These are phyloP conservation scores for Epizoanthus ramosus DNA, from an alignment of 92 coral and sea anemone species.

Conservation along the genomic window DNA sequence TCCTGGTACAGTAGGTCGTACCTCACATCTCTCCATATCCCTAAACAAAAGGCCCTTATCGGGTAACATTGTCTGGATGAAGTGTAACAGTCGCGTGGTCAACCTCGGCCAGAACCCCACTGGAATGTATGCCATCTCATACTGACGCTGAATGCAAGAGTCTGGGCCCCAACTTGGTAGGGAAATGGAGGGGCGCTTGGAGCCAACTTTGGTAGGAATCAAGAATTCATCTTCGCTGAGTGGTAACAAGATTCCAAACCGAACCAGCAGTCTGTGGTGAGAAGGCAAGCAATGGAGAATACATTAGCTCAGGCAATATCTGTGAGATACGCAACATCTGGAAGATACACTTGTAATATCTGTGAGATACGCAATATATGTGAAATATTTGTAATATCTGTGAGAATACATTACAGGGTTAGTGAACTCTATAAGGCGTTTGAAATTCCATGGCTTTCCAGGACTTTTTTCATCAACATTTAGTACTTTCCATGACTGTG, in stretches of 20 bases:
- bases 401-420: too few species aligned
- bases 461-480: too few species aligned
- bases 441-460: too few species aligned
- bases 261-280: slow-evolving; percentile 67
- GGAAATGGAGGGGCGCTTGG: slow-evolving; percentile 44
- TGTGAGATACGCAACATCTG: too few species aligned
- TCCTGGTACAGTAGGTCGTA: background rate
- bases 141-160: slow-evolving; percentile 62
- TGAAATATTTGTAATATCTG: too few species aligned
- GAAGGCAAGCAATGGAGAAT: background rate
- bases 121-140: slow-evolving; percentile 83
- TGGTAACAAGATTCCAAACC: slow-evolving; percentile 81
- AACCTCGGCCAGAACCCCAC: slow-evolving; percentile 89
- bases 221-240: slow-evolving; percentile 65
- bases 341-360: too few species aligned
- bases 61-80: slow-evolving; percentile 54
- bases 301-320: too few species aligned
- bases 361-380: too few species aligned
- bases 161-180: slow-evolving; percentile 52
- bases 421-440: too few species aligned
- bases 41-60: slow-evolving; percentile 21
- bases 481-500: too few species aligned
- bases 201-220: slow-evolving; percentile 68
- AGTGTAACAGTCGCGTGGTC: slow-evolving; percentile 70
- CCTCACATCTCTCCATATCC: slow-evolving; percentile 19